Base-by-base conservation (phyloP, 1,140 invertebrate genomes). In the Hyles euphorbiae region DNA sequence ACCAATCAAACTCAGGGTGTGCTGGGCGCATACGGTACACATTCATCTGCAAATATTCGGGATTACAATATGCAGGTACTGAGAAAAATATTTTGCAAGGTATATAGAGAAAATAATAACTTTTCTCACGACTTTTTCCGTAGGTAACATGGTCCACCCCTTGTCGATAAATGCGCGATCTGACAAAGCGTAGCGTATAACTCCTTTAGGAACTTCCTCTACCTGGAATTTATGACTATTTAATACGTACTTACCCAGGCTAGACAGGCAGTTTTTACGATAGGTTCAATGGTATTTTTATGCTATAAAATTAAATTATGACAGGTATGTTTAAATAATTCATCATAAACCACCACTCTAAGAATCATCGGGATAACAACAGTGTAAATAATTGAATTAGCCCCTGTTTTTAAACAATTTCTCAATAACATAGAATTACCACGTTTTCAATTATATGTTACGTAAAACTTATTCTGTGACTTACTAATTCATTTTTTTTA, bases 131-230 rank as follows among this genome's bases (percentile, higher is more conserved):
- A 87, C 77, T 84, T 86, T 88, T 65, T 88, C 82, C 9, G 77
- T 86, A 2, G 86, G 86, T 32, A 88, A 58, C 74, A 82, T 80
- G n/a, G 86, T 88, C 86, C 86, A 88, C 6, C 83, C 86, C 58
- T 87, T 87, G 10, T 87, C 83, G 40, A 88, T 88, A 65, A 82
- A 88, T 2, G 75, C 63, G 1, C 81, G 76, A 68, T 88, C 81
- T 1, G 86, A 88, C 54, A 88, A 64, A 34, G 80, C 74, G 47
- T 87, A 88, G n/a, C 74, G 69, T 34, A 81, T 74, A 10, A 81
- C 44, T 34, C 83, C 83, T 75, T 82, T 84, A 4, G 68, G 40
- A 10, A 56, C 9, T 34, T 81, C 81, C 55, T 71, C 58, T 9
- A 81, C 78, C 22, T 22, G 22, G 22, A 22, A 22, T 22, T 22